Conservation (phyloP, 2,888 invertebrate species). For the Carabus problematicus region DNA sequence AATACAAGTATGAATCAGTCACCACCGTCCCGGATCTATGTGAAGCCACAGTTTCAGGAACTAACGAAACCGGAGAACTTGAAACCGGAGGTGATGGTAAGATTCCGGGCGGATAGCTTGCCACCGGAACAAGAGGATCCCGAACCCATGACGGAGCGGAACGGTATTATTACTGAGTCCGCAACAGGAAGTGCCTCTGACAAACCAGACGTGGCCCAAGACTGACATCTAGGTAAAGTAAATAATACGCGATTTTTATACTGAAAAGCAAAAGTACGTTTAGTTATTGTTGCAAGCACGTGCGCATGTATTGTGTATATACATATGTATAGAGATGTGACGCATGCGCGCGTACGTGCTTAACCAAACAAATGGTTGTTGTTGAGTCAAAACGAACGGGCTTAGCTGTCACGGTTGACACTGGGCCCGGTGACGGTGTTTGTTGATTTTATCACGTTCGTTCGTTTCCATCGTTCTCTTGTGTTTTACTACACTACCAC, state of each 20-base stretch:
- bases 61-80: conserved; percentile 59
- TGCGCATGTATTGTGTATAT: conserved; percentile 11
- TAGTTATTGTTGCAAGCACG: conserved; percentile 34
- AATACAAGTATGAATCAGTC: conserved; percentile 40
- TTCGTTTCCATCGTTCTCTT: conserved; percentile 33
- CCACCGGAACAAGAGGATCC: conserved; percentile 24
- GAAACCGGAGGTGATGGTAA: conserved; percentile 58
- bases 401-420: conserved; percentile 46
- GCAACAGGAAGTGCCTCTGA: conserved; percentile 58
- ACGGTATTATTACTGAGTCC: conserved; percentile 52
- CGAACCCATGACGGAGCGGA: conserved; percentile 49
- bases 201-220: conserved; percentile 57
- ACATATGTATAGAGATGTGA: neutral
- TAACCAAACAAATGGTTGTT: conserved; percentile 48
- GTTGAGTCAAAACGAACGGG: conserved; percentile 43
- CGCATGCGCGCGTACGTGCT: conserved; percentile 34
- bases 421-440: conserved; percentile 56
- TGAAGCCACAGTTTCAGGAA: conserved; percentile 55
- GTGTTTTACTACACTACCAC: conserved; percentile 19
- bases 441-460: conserved; percentile 55
- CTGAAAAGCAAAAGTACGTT: conserved; percentile 48
- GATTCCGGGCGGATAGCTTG: conserved; percentile 50
- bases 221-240: conserved; percentile 58
- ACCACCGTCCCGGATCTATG: conserved; percentile 56
- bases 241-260: conserved; percentile 56